Conservation (phyloP, 2,113 vertebrate species). For the Microcebus murinus region DNA sequence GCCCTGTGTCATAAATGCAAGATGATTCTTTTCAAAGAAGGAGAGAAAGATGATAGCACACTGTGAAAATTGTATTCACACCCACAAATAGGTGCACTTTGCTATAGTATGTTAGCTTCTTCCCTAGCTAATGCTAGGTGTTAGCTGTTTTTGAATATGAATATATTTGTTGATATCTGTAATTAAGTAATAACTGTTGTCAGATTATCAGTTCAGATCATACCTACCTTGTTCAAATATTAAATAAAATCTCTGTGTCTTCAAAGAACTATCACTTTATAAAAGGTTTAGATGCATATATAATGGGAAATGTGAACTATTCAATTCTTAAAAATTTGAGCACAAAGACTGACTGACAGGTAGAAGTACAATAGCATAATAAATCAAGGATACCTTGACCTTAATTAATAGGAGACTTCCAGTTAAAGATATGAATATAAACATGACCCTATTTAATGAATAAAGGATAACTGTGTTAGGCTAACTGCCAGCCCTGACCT, state of each 20-base stretch:
- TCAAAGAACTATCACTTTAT: not conserved
- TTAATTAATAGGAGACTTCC: constrained; percentile 6
- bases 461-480: not conserved
- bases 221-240: not conserved
- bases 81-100: not conserved
- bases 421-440: not conserved
- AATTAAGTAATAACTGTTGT: not conserved
- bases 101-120: not conserved
- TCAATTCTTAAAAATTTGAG: not conserved
- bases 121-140: not conserved
- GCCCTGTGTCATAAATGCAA: not conserved
- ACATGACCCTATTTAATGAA: not conserved
- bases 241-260: not conserved
- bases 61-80: not conserved
- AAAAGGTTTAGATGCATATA: not conserved
- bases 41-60: not conserved
- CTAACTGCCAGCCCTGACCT: not conserved
- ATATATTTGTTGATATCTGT: not conserved
- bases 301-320: not conserved
- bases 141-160: not conserved
- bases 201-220: not conserved
- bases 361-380: not conserved
- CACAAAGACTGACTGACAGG: not conserved
- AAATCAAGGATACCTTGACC: not conserved
- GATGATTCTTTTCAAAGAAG: not conserved